Percentiles rank a stretch among this genome's conserved stretches.
Evolutionary conservation across 2,888 invertebrate genomes (phyloP).

Genomic region (Rugalucina vietnamica): DNA sequence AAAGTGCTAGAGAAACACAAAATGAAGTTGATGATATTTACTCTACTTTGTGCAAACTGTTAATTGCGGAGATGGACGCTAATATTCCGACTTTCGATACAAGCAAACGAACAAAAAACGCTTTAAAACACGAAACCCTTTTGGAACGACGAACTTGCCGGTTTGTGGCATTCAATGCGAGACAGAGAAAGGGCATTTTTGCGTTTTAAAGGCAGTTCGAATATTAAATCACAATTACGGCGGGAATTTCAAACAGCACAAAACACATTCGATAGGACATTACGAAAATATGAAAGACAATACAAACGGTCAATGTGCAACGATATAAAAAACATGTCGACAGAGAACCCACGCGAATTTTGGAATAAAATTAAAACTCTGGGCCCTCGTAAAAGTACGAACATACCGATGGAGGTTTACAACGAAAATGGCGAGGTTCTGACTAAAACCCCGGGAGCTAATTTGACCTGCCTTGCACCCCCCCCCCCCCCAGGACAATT

Average conservation of each 20-base stretch:
- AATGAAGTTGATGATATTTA: slow-evolving; percentile 12
- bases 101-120: background rate
- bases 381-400: slow-evolving; percentile 21
- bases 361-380: slow-evolving; percentile 45
- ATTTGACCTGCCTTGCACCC: too few relatives aligned
- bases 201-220: background rate
- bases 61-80: slow-evolving; percentile 15
- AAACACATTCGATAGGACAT: slow-evolving; percentile 22
- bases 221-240: background rate
- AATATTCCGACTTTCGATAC: slow-evolving; percentile 1
- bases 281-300: slow-evolving; percentile 15
- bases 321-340: slow-evolving; percentile 42
- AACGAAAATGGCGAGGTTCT: background rate
- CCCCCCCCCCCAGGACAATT: too few relatives aligned
- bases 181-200: slow-evolving; percentile 14
- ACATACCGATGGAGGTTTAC: slow-evolving; percentile 22
- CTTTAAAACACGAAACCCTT: slow-evolving; percentile 9
- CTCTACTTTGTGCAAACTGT: slow-evolving; percentile 6
- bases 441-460: too few relatives aligned
- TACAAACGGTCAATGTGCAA: background rate
- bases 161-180: slow-evolving; percentile 12
- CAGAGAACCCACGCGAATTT: slow-evolving; percentile 43
- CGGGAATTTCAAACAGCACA: slow-evolving; percentile 14
- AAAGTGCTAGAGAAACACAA: slow-evolving; percentile 17
- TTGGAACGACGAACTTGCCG: slow-evolving; percentile 8